These are phyloP conservation scores for Megaceryle maxima DNA, from an alignment of 2,113 vertebrate genomes.

Conservation along the genomic window DNA sequence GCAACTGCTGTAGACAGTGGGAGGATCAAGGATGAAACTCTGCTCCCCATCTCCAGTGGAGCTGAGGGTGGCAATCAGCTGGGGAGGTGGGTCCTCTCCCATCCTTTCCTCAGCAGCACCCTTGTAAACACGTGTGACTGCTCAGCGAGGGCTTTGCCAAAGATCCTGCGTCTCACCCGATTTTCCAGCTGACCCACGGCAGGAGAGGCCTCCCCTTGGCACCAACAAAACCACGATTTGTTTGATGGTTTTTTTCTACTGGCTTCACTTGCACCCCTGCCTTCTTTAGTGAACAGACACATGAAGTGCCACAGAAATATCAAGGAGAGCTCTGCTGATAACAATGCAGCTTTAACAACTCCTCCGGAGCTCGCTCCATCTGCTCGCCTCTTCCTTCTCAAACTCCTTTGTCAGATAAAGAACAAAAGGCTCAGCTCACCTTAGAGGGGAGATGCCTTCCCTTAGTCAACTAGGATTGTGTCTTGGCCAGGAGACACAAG, in stretches of 20 bases:
- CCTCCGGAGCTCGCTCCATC: background rate
- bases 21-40: background rate
- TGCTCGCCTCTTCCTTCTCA: background rate
- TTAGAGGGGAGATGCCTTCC: background rate
- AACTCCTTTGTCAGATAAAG: background rate
- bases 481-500: background rate
- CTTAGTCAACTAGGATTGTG: background rate
- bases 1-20: background rate
- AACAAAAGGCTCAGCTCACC: background rate
- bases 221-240: background rate
- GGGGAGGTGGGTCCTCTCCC: background rate
- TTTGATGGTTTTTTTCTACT: background rate
- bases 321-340: conserved; percentile 2
- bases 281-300: background rate
- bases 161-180: background rate
- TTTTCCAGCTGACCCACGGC: background rate
- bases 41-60: background rate
- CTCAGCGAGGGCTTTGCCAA: background rate
- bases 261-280: background rate
- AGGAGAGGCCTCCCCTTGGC: background rate
- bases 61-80: rapidly evolving
- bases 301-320: background rate
- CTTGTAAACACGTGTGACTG: rapidly evolving
- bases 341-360: background rate
- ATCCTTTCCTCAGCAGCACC: background rate